Conservation (phyloP, 1,140 invertebrate genomes). For the Grapholita molesta region DNA sequence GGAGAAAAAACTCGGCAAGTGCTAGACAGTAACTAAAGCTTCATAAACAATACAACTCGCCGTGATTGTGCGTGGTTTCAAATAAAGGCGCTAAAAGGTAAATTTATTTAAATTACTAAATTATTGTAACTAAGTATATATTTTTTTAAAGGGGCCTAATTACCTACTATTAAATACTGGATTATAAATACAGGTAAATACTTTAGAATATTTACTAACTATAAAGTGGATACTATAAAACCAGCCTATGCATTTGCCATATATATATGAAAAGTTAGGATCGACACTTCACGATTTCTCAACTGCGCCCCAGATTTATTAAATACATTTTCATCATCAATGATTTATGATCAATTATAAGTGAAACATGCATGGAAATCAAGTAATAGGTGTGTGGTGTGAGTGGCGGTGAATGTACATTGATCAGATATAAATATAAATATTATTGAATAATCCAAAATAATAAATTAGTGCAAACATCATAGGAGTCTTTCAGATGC, state of each 20-base stretch:
- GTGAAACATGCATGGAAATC: slow-evolving; percentile 31
- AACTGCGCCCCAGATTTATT: neutral
- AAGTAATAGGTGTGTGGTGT: slow-evolving; percentile 24
- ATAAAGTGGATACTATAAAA: neutral
- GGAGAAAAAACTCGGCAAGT: slow-evolving; percentile 31
- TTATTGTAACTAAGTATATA: neutral
- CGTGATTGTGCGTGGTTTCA: neutral
- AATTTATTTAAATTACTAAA: neutral
- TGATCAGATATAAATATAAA: slow-evolving; percentile 30
- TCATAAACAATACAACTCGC: neutral
- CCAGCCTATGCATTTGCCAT: neutral
- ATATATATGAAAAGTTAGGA: neutral
- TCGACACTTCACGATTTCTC: neutral
- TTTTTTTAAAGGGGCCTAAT: neutral
- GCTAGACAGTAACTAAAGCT: slow-evolving; percentile 38
- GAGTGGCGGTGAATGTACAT: slow-evolving; percentile 44
- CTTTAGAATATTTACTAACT: neutral
- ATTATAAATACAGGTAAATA: neutral
- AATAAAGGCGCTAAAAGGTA: slow-evolving; percentile 4
- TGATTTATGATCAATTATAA: slow-evolving; percentile 19
- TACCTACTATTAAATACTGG: slow-evolving; percentile 6
- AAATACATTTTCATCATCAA: neutral
- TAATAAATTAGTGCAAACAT: slow-evolving; percentile 55
- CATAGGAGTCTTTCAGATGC: slow-evolving; percentile 59
- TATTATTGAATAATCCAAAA: slow-evolving; percentile 21